Conservation (phyloP, 1,140 invertebrate genomes). For the Drosophila sturtevanti region DNA sequence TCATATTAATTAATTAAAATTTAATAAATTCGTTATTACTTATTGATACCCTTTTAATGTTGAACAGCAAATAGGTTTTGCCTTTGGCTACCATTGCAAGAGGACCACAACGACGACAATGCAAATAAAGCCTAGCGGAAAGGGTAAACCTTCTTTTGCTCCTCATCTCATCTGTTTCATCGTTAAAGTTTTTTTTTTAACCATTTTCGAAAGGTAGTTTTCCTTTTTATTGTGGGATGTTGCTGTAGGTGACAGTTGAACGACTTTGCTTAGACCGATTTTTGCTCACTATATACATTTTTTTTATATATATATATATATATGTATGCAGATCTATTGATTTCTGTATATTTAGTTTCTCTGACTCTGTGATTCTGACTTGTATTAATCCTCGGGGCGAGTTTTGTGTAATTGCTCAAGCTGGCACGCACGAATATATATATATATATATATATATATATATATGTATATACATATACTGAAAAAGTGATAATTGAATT, state of each 20-base stretch:
- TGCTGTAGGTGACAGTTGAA: conserved; percentile 42
- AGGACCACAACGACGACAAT: conserved; percentile 52
- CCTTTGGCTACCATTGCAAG: conserved; percentile 21
- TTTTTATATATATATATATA: not conserved
- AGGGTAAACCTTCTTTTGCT: conserved; percentile 1
- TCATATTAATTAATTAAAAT: too few species aligned
- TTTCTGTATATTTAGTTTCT: conserved; percentile 27
- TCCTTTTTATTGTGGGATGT: conserved; percentile 19
- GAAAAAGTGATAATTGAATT: conserved; percentile 71
- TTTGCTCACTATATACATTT: not conserved
- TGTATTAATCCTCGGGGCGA: conserved; percentile 12
- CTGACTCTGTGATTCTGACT: conserved; percentile 17
- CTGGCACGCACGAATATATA: conserved; percentile 21
- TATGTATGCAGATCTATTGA: conserved; percentile 19
- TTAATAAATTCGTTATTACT: not conserved
- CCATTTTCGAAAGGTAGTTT: conserved; percentile 65
- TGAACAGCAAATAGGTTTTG: conserved; percentile 29
- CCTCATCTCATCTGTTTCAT: not conserved
- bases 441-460: too few species aligned
- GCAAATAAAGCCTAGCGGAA: conserved; percentile 65
- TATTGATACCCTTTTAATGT: not conserved
- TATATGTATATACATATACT: not conserved
- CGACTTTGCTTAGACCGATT: conserved; percentile 7
- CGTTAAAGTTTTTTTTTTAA: conserved; percentile 10
- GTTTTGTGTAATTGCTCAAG: conserved; percentile 40